Percentiles rank a stretch among this genome's conserved stretches.
Conservation (phyloP, 2,113 vertebrate species). For the Myrmecobius fasciatus region DNA sequence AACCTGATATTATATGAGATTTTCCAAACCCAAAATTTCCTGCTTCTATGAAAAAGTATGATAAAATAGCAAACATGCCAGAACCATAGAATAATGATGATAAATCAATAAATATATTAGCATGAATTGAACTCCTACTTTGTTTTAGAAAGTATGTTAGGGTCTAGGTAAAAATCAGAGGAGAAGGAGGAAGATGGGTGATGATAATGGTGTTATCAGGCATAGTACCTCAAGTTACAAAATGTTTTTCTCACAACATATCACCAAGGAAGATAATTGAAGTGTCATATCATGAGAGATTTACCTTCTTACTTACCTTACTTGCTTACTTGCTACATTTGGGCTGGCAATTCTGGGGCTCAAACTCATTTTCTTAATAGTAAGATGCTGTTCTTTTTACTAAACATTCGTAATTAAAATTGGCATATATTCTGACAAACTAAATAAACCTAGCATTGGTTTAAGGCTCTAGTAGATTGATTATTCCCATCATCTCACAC, state of each 20-base stretch:
- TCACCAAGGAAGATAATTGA: neutral
- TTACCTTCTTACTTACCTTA: neutral
- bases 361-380: neutral
- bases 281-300: neutral
- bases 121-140: neutral
- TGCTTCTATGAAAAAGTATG: neutral
- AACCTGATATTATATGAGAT: neutral
- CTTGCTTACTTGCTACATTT: neutral
- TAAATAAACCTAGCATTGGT: neutral
- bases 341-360: neutral
- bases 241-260: neutral
- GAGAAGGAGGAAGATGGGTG: too few species aligned
- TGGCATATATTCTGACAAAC: neutral
- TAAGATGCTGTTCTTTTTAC: neutral
- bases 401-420: constrained; percentile 14
- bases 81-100: neutral
- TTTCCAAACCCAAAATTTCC: neutral
- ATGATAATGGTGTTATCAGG: too few species aligned
- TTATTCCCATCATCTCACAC: neutral
- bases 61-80: neutral
- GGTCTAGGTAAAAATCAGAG: too few species aligned
- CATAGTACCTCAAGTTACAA: neutral
- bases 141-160: neutral
- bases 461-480: neutral
- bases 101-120: neutral